Base-by-base conservation (phyloP, 1,140 invertebrate genomes). In the Coboldia fuscipes region DNA sequence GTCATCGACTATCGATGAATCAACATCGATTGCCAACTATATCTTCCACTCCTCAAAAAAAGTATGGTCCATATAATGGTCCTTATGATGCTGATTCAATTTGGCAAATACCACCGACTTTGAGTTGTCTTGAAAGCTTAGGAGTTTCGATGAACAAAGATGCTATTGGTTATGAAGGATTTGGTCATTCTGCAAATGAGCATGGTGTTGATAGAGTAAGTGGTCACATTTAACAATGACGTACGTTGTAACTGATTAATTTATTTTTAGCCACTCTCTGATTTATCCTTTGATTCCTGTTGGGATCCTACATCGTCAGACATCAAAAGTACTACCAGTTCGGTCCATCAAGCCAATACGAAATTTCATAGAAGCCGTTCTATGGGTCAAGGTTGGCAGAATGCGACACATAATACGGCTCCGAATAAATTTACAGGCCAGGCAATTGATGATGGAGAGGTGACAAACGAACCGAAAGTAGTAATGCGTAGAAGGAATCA, bases 71-170 rank as follows among this genome's bases (percentile, higher is more conserved):
- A 6, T 6, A n/a, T n/a, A n/a, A n/a, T n/a, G n/a, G n/a, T n/a
- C n/a, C n/a, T n/a, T n/a, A n/a, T n/a, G n/a, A n/a, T n/a, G n/a
- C 62, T 3, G 60, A 61, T 28, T 60, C 60, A 26, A 40, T 62
- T 10, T 66, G 63, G 63, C 46, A 58, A 38, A 63, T 72, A 0
- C 64, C 67, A 2, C 73, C 74, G 2, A 71, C 74, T 0, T 84
- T 85, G 51, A 79, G 83, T 40, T 84, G 80, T 43, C 48, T 85
- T 15, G 62, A 70, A 41, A 67, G 75, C 1, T 50, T 85, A 9
- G 77, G 78, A 1, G 65, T 61, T 1, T 61, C 60, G 0, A 61
- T 61, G 9, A 54, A 55, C 20, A 57, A 63, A 28, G 70, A 75
- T 31, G 59, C 33, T 5, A 31, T 45, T 15, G 48, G 53, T 8